These are phyloP conservation scores for Scolopax bukidnonensis DNA, from an alignment of 2,797 vertebrate genomes.

Conservation along the genomic window DNA sequence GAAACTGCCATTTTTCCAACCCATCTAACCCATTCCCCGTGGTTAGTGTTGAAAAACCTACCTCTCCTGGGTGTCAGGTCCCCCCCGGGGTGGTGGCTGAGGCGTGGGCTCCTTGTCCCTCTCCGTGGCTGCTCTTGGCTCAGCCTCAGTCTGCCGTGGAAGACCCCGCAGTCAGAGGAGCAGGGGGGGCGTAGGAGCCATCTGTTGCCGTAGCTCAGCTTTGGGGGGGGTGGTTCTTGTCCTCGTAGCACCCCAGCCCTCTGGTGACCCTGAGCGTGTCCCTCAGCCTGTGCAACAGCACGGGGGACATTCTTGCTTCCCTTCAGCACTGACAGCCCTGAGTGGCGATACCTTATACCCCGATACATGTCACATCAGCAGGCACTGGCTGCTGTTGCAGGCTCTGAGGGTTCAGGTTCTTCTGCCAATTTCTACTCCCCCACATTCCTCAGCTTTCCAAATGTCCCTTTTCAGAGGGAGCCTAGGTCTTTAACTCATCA, in stretches of 20 bases:
- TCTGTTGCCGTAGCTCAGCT: background rate
- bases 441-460: background rate
- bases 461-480: background rate
- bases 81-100: background rate
- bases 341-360: background rate
- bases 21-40: background rate
- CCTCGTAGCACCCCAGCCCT: background rate
- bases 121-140: background rate
- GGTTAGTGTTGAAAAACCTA: background rate
- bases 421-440: background rate
- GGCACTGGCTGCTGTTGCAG: background rate
- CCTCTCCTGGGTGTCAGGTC: background rate
- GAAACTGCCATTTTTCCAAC: background rate
- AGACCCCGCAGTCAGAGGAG: background rate
- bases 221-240: background rate
- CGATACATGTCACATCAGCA: fast-evolving
- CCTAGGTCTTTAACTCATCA: background rate
- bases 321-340: background rate
- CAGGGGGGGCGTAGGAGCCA: background rate
- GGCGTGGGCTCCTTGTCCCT: background rate
- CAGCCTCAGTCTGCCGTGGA: background rate
- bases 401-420: background rate
- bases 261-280: background rate
- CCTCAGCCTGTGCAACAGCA: background rate
- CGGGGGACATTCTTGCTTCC: background rate